Base-by-base conservation (phyloP, 2,888 invertebrate genomes). In the Synanthedon myopaeformis region DNA sequence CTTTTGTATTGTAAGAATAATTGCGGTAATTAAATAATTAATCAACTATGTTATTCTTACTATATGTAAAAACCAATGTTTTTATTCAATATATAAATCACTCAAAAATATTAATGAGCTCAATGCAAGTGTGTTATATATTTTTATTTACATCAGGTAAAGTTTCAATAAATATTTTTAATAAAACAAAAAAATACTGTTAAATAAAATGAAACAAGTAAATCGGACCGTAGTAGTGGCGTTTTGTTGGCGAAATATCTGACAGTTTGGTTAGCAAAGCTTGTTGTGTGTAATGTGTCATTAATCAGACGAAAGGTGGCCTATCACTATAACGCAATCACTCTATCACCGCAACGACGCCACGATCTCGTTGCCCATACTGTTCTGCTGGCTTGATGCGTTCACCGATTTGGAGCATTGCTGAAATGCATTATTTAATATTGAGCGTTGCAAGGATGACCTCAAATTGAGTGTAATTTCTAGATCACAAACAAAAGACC, bases 341-440 rank as follows among this genome's bases (percentile, higher is more conserved):
- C 73, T 75, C 79, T 88, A 88, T 88, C 88, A 88, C 87, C 88
- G 88, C 69, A 87, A 77, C 65, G 87, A 81, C 55, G 86, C 79
- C 65, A 80, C 77, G 70, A 88, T 86, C 80, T 88, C 88, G 76
- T 88, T 88, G 65, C 82, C 79, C 79, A 88, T 74, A 70, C 75
- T 82, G 79, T 88, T 88, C 72, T 87, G 86, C 71, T 87, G 85
- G 72, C 79, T 85, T 69, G 85, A 84, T 61, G 78, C 75, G 71
- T 86, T 88, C 74, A 82, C 69, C 71, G 78, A 84, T 79, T 88
- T 88, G 62, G 86, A 84, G 69, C 88, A 88, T 76, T 88, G 88
- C 88, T 88, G 85, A 64, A 70, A 86, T 19, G 0, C 6, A 49
- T 49, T 8, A 45, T 13, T 45, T 3, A 13, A 13, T 45, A 45